These are phyloP conservation scores for Synchiropus splendidus DNA, from an alignment of 2,113 vertebrate species.

Conservation along the genomic window DNA sequence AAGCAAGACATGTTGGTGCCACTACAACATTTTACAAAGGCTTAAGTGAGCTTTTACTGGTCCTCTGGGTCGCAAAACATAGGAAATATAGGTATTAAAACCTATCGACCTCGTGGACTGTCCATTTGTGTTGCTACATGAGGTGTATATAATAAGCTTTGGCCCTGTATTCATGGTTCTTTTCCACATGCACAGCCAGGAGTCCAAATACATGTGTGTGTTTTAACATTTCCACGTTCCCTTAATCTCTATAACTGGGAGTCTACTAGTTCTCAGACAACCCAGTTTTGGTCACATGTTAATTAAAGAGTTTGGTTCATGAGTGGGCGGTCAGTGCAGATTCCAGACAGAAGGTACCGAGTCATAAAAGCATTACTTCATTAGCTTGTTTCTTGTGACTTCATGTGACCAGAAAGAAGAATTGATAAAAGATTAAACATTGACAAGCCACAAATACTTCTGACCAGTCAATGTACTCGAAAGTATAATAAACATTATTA, in stretches of 20 bases:
- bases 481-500: no score
- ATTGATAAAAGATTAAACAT: no score
- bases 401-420: no score
- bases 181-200: slow-evolving; percentile 32
- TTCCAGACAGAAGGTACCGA: no score
- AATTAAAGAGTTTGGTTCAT: slow-evolving; percentile 8
- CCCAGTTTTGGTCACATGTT: slow-evolving; percentile 10
- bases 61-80: slow-evolving; percentile 1
- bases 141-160: slow-evolving; percentile 30
- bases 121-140: slow-evolving; percentile 19
- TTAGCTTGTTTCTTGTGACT: no score
- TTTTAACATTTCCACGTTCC: slow-evolving; percentile 6
- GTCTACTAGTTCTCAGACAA: no score
- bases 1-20: no score
- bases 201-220: slow-evolving; percentile 11
- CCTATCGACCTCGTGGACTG: slow-evolving; percentile 3
- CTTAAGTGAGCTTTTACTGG: not conserved
- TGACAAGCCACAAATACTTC: no score
- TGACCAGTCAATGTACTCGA: no score
- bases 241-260: no score
- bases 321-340: not conserved
- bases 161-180: slow-evolving; percentile 18
- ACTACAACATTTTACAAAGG: no score
- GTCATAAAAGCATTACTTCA: no score
- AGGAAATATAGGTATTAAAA: not conserved